phyloP scores from a whole-genome alignment of 2,888 invertebrate species.

The Itoplectis maculator region DNA sequence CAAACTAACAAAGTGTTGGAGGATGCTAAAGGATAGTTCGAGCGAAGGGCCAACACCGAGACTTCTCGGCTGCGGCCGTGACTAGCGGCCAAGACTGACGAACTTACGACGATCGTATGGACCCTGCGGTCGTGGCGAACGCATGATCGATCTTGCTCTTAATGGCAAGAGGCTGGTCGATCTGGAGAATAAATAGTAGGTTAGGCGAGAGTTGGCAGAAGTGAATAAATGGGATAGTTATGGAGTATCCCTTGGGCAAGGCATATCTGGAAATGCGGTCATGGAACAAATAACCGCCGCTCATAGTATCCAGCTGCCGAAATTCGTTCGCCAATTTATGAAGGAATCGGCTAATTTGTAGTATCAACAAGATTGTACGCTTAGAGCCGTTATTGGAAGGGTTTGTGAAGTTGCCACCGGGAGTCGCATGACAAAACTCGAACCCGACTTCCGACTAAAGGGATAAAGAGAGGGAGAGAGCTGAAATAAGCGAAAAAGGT shows the following conservation, averaged over 20 bases:
- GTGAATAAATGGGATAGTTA: background rate
- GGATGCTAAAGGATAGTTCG: constrained; percentile 44
- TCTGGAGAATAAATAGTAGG: constrained; percentile 11
- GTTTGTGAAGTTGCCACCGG: background rate
- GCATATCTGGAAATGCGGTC: too few species aligned
- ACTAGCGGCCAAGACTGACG: constrained; percentile 32
- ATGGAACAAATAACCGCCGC: background rate
- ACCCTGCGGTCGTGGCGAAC: background rate
- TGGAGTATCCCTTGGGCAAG: too few species aligned
- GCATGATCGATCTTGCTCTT: background rate
- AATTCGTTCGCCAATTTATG: background rate
- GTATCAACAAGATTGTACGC: too few species aligned
- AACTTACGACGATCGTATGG: background rate
- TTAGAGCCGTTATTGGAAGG: background rate
- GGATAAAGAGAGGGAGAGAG: background rate
- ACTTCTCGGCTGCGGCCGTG: constrained; percentile 21
- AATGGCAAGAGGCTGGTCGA: constrained; percentile 2
- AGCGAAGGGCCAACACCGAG: constrained; percentile 23
- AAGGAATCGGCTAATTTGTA: too few species aligned
- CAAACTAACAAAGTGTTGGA: constrained; percentile 63
- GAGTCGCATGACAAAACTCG: background rate
- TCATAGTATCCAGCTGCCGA: background rate
- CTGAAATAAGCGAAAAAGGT: constrained; percentile 11
- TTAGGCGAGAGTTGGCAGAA: background rate
- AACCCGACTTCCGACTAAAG: background rate